A percentile compares a stretch with the other conserved stretches of the same genome.
Evolutionary conservation across 2,797 vertebrate species (phyloP).

Genomic region (Scolopax rusticola): DNA sequence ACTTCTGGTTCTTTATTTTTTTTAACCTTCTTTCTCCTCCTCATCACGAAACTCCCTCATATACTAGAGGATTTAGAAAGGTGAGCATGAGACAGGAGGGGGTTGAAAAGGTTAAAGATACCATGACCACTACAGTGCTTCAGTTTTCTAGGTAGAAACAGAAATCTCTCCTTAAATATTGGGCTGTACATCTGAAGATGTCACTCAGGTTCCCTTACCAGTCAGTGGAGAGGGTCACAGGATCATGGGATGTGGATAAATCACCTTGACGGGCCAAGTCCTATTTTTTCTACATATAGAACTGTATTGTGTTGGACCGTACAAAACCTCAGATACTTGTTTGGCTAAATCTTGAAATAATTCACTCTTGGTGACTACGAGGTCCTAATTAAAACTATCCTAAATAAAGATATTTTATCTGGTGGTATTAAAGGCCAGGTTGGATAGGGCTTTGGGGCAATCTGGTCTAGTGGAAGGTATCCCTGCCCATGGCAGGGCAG

Average conservation of each 20-base stretch:
- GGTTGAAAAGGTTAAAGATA: background rate
- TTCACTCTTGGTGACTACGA: background rate
- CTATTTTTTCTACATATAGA: background rate
- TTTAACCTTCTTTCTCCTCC: background rate
- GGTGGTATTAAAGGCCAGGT: no score
- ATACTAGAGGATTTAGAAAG: background rate
- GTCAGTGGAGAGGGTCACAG: background rate
- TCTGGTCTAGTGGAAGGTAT: no score
- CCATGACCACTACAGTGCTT: accelerated
- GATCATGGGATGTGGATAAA: background rate
- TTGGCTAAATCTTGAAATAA: background rate
- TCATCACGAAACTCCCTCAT: background rate
- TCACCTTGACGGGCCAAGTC: background rate
- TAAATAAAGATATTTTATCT: background rate
- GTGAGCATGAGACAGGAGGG: accelerated
- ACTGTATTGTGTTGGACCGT: background rate
- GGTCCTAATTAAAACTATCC: background rate
- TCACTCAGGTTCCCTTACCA: background rate
- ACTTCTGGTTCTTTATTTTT: background rate
- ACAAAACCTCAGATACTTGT: background rate
- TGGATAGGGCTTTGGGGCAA: no score
- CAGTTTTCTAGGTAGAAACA: background rate
- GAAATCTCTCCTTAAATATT: background rate
- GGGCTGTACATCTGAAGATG: background rate
- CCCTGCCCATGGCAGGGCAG: no score